Percentiles rank a stretch among this genome's conserved stretches.
Evolutionary conservation across 2,113 vertebrate species (phyloP).

Genomic region (Rutilus rutilus): DNA sequence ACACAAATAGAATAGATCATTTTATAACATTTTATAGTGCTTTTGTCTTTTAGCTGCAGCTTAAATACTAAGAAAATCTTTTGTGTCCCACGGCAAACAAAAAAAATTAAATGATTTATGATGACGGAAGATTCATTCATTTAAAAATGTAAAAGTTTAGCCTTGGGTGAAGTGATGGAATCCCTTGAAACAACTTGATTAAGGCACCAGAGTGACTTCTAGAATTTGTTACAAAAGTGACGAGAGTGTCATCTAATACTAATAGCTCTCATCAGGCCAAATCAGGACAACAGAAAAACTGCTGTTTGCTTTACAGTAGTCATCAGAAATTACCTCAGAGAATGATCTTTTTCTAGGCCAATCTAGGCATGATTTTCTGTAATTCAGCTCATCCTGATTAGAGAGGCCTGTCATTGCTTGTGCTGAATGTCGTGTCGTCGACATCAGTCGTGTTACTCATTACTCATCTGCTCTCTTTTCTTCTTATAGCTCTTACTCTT

Average conservation of each 20-base stretch:
- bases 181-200: not conserved
- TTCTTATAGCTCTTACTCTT: conserved; percentile 4
- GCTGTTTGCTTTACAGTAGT: conserved; percentile 19
- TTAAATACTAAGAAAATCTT: not conserved
- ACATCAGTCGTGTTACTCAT: conserved; percentile 13
- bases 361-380: not conserved
- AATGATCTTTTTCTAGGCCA: conserved; percentile 18
- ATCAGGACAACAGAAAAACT: not conserved
- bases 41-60: not conserved
- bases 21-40: not conserved
- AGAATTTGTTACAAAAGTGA: not conserved
- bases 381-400: conserved; percentile 10
- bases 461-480: conserved; percentile 28
- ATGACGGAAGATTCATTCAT: not conserved
- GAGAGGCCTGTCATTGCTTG: conserved; percentile 21
- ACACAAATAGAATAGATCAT: not conserved
- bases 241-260: not conserved
- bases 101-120: not conserved
- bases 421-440: too few species aligned
- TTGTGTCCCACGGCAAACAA: not conserved
- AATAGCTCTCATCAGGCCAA: not conserved
- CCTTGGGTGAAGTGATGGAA: not conserved
- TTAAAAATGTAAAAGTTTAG: not conserved
- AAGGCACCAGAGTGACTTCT: not conserved
- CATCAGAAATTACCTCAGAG: conserved; percentile 6